Evolutionary conservation across 2,888 invertebrate genomes (phyloP), one percentile per base, ranked within the genome.

Genomic region (Elysia crispata): DNA sequence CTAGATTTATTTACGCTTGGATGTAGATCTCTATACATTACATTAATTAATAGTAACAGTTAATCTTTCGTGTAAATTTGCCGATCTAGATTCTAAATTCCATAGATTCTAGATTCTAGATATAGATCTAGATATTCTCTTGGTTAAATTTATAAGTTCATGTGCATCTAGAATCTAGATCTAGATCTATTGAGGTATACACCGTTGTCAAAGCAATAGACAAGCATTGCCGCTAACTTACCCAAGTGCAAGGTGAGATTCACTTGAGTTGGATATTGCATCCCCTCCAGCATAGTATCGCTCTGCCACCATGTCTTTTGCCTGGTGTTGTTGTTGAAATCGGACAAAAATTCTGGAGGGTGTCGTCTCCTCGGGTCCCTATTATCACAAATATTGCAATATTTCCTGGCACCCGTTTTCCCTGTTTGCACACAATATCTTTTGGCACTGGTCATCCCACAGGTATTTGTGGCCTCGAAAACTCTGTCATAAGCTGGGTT

Each of bases 391-490:
- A 85, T 76, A 62, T 90, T 87, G 85, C 92, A 92, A 23, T 96
- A 95, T 90, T 11, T 41, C 3, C 11, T 6, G 6, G 93, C 92
- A 41, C 94, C 94, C 23, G 94, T 93, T 23, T 84, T 84, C 33
- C 97, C 97, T 0, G 98, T 97, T 93, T 99, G 98, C 82, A 96
- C 95, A 92, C 99, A 99, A 92, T 95, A 99, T 90, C 96, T 90
- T 57, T 88, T 87, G 25, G 87, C 84, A 25, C 83, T 81, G 69
- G 95, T 94, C 88, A 96, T 95, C 0, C 98, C 99, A 90, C 99
- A 99, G 0, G 98, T 99, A 92, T 98, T 98, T 23, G 98, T 98
- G 15, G 97, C 96, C 85, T 98, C 97, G 92, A 98, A 97, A 83
- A 94, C 94, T 77, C 96, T 94, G 91, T 95, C 95, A 93, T 96